These are phyloP conservation scores for Nephrotoma guestfalica DNA, from an alignment of 2,888 invertebrate species.

Conservation along the genomic window DNA sequence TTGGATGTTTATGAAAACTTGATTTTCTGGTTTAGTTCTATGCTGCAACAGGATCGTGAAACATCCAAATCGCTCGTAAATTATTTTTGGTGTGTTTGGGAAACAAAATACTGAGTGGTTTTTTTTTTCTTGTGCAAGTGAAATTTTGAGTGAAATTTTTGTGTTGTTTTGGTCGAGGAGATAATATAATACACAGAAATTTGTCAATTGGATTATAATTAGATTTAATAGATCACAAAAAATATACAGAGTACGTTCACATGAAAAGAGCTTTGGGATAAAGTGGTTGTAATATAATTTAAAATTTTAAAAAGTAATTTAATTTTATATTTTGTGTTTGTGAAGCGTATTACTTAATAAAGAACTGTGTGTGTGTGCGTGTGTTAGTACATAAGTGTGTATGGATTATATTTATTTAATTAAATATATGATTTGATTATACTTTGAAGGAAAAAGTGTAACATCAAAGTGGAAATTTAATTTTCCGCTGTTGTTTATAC, in stretches of 20 bases:
- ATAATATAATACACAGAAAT: not conserved
- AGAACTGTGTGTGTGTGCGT: not conserved
- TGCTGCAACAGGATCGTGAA: not conserved
- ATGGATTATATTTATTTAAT: not conserved
- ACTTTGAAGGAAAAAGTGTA: not conserved
- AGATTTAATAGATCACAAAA: not conserved
- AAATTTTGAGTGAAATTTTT: not conserved
- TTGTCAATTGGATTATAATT: not conserved
- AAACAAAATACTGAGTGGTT: not conserved
- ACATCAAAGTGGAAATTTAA: not conserved
- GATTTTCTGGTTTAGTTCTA: not conserved
- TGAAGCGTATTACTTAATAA: not conserved
- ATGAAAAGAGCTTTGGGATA: not conserved
- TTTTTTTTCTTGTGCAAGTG: not conserved
- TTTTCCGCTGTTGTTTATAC: not conserved
- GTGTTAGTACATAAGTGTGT: not conserved
- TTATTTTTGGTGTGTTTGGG: not conserved
- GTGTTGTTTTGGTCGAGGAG: not conserved
- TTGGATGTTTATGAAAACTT: not conserved
- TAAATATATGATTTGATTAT: not conserved
- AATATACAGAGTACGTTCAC: not conserved
- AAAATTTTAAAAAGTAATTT: not conserved
- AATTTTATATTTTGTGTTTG: not conserved
- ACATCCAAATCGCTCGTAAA: not conserved
- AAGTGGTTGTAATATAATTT: not conserved